These are phyloP conservation scores for Ovis aries DNA, from an alignment of 2,113 vertebrate species.

Conservation along the genomic window DNA sequence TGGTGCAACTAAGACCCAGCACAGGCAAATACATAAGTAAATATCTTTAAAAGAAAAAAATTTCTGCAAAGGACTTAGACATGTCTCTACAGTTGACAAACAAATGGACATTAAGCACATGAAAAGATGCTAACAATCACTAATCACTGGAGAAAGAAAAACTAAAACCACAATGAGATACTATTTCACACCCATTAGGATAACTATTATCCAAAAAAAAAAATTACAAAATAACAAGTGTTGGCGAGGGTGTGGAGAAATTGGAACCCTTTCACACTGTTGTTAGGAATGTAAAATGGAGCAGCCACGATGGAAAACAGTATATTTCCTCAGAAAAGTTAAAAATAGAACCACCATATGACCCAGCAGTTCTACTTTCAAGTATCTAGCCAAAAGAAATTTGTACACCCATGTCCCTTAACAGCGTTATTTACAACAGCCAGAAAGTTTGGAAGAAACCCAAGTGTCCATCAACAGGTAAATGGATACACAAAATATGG, in stretches of 20 bases:
- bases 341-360: neutral
- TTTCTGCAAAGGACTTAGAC: neutral
- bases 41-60: neutral
- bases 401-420: neutral
- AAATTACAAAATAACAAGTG: neutral
- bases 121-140: neutral
- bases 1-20: neutral
- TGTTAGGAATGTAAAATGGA: neutral
- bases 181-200: neutral
- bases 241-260: neutral
- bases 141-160: neutral
- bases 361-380: neutral
- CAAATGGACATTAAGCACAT: neutral
- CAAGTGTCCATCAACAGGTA: neutral
- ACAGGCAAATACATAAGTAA: neutral
- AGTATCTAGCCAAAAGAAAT: neutral
- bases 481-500: neutral
- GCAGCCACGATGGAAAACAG: neutral
- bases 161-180: neutral
- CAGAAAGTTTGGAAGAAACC: neutral
- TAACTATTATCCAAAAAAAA: neutral
- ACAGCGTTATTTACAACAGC: neutral
- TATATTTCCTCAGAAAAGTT: neutral
- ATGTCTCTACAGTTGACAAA: neutral
- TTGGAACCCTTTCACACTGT: neutral